Conservation (phyloP, 2,797 vertebrate genomes). For the Cynodonichthys magdalenae region DNA sequence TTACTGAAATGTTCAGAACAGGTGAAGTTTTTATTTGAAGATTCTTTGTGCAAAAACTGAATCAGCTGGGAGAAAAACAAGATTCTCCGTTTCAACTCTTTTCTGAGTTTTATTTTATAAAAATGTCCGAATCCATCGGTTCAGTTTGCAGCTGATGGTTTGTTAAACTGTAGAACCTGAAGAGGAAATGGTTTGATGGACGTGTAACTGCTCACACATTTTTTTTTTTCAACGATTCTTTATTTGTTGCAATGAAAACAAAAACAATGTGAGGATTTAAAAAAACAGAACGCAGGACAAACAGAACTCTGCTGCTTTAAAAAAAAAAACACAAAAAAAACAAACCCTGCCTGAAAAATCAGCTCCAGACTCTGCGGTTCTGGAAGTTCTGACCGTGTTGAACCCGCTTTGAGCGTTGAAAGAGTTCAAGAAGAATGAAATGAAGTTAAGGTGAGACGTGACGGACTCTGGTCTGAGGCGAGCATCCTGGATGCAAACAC, state of each 20-base stretch:
- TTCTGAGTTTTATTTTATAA: too few relatives aligned
- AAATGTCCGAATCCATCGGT: too few relatives aligned
- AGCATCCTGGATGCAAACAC: slow-evolving; percentile 58
- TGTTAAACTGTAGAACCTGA: too few relatives aligned
- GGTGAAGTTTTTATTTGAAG: too few relatives aligned
- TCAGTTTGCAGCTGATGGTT: too few relatives aligned
- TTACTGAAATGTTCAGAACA: too few relatives aligned
- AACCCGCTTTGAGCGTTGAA: slow-evolving; percentile 39
- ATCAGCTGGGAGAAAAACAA: too few relatives aligned
- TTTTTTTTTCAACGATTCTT: slow-evolving; percentile 69
- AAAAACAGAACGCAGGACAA: slow-evolving; percentile 60
- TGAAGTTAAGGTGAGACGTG: slow-evolving; percentile 28
- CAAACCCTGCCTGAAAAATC: slow-evolving; percentile 19
- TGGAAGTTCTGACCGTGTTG: slow-evolving; percentile 35
- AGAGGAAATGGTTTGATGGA: too few relatives aligned
- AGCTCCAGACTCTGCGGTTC: slow-evolving; percentile 32
- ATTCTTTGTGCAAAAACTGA: too few relatives aligned
- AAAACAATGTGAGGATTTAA: slow-evolving; percentile 47
- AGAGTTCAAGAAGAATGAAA: slow-evolving; percentile 27
- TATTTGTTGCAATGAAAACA: slow-evolving; percentile 80
- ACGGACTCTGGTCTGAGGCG: slow-evolving; percentile 42
- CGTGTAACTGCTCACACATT: too few relatives aligned
- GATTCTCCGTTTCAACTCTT: too few relatives aligned
- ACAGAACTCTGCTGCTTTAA: slow-evolving; percentile 27
- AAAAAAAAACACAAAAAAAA: slow-evolving; percentile 30